Percentiles rank a stretch among this genome's conserved stretches.
Conservation (phyloP, 2,797 vertebrate genomes). For the Lagorchestes hirsutus region DNA sequence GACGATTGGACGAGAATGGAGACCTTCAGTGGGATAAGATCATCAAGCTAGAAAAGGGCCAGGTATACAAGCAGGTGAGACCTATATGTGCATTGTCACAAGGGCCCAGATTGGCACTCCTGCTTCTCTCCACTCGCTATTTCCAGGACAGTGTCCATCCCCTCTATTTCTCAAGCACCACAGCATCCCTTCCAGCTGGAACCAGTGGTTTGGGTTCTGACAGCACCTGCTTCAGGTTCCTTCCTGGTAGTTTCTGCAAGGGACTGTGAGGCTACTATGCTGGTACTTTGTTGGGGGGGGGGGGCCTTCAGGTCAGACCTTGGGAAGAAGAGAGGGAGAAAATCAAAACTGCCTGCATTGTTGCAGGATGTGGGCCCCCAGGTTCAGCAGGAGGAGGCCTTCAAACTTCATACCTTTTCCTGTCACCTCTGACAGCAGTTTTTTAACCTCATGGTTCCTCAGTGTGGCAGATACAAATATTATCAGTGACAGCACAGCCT, state of each 20-base stretch:
- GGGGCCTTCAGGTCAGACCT: neutral
- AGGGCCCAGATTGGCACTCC: neutral
- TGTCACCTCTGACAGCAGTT: neutral
- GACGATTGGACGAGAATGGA: slow-evolving; percentile 89
- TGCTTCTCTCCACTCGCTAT: neutral
- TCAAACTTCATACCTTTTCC: neutral
- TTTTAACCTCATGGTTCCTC: neutral
- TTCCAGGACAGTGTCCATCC: neutral
- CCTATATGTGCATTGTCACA: no score
- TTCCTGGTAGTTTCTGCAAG: neutral
- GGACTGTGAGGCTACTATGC: neutral
- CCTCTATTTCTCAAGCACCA: neutral
- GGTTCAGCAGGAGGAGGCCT: neutral
- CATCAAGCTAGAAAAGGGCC: slow-evolving; percentile 89
- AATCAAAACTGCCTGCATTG: neutral
- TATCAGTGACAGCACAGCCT: neutral
- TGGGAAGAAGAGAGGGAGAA: neutral
- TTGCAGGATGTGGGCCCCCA: neutral
- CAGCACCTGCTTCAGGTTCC: neutral
- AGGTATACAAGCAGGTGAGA: slow-evolving; percentile 90
- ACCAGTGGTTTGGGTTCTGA: neutral
- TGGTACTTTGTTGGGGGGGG: neutral
- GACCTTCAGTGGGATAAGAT: slow-evolving; percentile 92
- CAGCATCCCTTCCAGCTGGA: neutral
- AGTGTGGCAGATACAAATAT: neutral